Base-by-base conservation (phyloP, 2,113 vertebrate genomes). In the Thryonomys swinderianus region DNA sequence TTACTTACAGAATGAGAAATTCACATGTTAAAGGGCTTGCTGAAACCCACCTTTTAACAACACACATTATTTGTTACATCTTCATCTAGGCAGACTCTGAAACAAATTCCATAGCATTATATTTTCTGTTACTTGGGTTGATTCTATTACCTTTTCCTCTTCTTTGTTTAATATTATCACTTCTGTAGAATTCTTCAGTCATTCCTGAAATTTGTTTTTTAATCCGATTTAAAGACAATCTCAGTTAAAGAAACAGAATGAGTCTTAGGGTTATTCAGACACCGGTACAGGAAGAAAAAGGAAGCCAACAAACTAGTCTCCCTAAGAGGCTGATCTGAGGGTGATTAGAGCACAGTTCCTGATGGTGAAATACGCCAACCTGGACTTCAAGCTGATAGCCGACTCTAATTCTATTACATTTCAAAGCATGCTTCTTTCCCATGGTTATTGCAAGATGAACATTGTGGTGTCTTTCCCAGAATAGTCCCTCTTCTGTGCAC, bases 171-270 rank as follows among this genome's bases (percentile, higher is more conserved):
- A 86, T 92, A 86, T 48, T 48, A 84, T 83, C 37, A 74, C 7
- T 91, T 20, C 55, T 61, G 25, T 32, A 57, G n/a, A 85, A 88
- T 86, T 76, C 61, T 30, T 40, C 62, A 69, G 2, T 57, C 27
- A 78, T 45, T 3, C 20, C 18, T 21, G 74, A 55, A 30, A 12
- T 69, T 94, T 85, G 62, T 85, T n/a, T 67, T 7, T 67, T 8
- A 5, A 23, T 69, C 11, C n/a, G 92, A 76, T 23, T 11, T 96
- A 88, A 86, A 59, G 61, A 51, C 0, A 27, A 88, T 88, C 25
- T 94, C 80, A 91, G 76, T 85, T 95, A 92, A 71, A 92, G 94
- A 95, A 57, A 2, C 23, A 69, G 42, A 93, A 85, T 84, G 16
- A 17, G 6, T 59, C 21, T 66, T 94, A 13, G 3, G 0, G 4